phyloP scores from a whole-genome alignment of 2,888 invertebrate species.

The Parnassius apollo region DNA sequence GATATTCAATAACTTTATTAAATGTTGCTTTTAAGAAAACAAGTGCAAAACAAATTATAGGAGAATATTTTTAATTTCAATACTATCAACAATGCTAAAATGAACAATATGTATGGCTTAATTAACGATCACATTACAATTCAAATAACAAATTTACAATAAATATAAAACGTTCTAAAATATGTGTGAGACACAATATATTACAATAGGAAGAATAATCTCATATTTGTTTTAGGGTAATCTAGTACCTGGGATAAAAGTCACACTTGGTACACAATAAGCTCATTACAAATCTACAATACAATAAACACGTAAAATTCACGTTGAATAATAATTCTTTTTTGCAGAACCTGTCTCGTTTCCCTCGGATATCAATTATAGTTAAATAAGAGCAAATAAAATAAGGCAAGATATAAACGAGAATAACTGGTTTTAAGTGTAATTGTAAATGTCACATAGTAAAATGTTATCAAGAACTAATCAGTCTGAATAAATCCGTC shows the following conservation, averaged over 20 bases:
- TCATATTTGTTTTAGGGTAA: slow-evolving; percentile 15
- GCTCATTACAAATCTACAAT: slow-evolving; percentile 6
- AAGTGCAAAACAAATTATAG: slow-evolving; percentile 11
- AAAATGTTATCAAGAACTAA: background rate
- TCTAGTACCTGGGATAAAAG: slow-evolving; percentile 4
- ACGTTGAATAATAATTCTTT: background rate
- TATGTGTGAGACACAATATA: slow-evolving; percentile 4
- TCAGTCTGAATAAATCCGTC: background rate
- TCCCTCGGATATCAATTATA: slow-evolving; percentile 1
- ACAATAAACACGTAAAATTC: background rate
- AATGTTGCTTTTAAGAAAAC: slow-evolving; percentile 9
- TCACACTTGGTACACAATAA: slow-evolving; percentile 10
- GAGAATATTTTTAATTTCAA: slow-evolving; percentile 1
- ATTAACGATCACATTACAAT: slow-evolving; percentile 24
- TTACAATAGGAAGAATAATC: slow-evolving; percentile 26
- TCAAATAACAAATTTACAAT: slow-evolving; percentile 25
- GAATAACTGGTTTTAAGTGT: slow-evolving; percentile 2
- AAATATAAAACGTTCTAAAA: slow-evolving; percentile 21
- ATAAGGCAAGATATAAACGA: slow-evolving; percentile 16
- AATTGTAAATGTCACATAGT: slow-evolving; percentile 1
- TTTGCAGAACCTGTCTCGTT: background rate
- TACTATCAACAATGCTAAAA: slow-evolving; percentile 12
- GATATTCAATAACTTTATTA: too few relatives aligned
- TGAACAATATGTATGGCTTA: slow-evolving; percentile 22
- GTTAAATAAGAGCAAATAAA: slow-evolving; percentile 15